phyloP scores from a whole-genome alignment of 2,797 vertebrate species.

The Clarias laeviceps region DNA sequence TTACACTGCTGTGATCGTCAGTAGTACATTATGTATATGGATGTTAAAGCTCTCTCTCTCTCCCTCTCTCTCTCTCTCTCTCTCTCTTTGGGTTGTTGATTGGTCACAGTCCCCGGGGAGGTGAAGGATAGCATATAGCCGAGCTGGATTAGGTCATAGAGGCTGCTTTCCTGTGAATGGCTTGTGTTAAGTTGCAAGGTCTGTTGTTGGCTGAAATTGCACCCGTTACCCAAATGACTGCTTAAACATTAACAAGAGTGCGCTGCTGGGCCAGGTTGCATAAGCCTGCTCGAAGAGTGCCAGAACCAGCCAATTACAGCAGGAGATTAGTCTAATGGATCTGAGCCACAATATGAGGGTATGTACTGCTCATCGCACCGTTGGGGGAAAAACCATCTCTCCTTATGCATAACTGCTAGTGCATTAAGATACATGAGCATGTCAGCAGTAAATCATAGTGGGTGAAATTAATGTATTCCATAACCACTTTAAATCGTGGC shows the following conservation, averaged over 20 bases:
- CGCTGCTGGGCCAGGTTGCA: constrained; percentile 47
- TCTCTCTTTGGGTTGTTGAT: background rate
- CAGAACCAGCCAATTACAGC: constrained; percentile 56
- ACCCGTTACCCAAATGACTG: constrained; percentile 57
- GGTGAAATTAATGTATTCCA: constrained; percentile 9
- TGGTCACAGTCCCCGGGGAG: background rate
- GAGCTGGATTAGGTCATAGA: constrained; percentile 20
- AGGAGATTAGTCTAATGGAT: constrained; percentile 58
- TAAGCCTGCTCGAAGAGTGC: constrained; percentile 45
- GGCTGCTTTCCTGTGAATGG: constrained; percentile 36
- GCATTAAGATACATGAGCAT: constrained; percentile 26
- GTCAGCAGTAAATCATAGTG: constrained; percentile 8
- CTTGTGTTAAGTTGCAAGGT: constrained; percentile 49
- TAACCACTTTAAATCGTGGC: constrained; percentile 16
- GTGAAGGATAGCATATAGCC: constrained; percentile 1
- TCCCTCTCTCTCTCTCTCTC: background rate
- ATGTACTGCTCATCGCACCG: constrained; percentile 36
- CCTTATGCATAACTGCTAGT: constrained; percentile 38
- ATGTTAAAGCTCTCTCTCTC: background rate
- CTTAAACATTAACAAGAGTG: constrained; percentile 78
- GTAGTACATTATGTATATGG: background rate
- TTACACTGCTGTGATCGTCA: background rate
- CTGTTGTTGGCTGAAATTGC: constrained; percentile 58
- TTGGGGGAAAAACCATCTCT: constrained; percentile 32
- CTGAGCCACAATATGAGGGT: constrained; percentile 49